Percentiles rank a stretch among this genome's conserved stretches.
Conservation (phyloP, 1,140 invertebrate species). For the Drosophila serrata region DNA sequence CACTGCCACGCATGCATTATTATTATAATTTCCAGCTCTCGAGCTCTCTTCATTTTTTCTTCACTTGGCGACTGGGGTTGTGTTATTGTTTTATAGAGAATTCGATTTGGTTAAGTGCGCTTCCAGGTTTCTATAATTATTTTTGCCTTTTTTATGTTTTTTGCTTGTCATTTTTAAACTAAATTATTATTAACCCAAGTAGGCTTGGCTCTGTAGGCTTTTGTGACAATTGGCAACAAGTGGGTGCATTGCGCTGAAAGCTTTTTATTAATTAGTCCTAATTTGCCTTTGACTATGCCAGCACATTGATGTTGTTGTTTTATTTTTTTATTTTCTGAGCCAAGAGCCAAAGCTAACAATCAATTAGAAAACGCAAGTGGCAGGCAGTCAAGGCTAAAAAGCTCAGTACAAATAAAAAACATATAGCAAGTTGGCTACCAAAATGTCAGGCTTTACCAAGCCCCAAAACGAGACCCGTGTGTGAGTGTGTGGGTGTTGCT, state of each 20-base stretch:
- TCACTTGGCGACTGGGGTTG: slow-evolving; percentile 42
- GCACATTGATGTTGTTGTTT: slow-evolving; percentile 29
- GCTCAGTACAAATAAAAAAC: slow-evolving; percentile 7
- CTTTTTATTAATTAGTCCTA: slow-evolving; percentile 77
- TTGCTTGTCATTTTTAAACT: slow-evolving; percentile 60
- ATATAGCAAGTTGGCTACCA: slow-evolving; percentile 26
- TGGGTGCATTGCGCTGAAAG: slow-evolving; percentile 40
- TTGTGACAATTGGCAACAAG: slow-evolving; percentile 42
- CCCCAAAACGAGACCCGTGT: slow-evolving; percentile 23
- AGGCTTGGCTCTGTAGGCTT: slow-evolving; percentile 25
- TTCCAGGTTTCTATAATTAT: slow-evolving; percentile 52
- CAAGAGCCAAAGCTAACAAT: slow-evolving; percentile 32
- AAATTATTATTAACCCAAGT: slow-evolving; percentile 64
- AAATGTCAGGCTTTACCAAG: slow-evolving; percentile 53
- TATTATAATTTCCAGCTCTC: slow-evolving; percentile 66
- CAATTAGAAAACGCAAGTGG: slow-evolving; percentile 53
- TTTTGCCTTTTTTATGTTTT: slow-evolving; percentile 3
- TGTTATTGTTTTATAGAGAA: slow-evolving; percentile 73
- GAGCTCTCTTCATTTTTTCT: slow-evolving; percentile 46
- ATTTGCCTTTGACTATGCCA: slow-evolving; percentile 64
- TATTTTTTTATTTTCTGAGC: slow-evolving; percentile 3
- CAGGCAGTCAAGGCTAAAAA: slow-evolving; percentile 48
- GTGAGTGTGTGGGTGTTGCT: slow-evolving; percentile 65
- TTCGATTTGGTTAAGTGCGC: slow-evolving; percentile 83
- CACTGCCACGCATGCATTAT: slow-evolving; percentile 80